These are phyloP conservation scores for Acipenser ruthenus DNA, from an alignment of 2,797 vertebrate genomes.

Conservation along the genomic window DNA sequence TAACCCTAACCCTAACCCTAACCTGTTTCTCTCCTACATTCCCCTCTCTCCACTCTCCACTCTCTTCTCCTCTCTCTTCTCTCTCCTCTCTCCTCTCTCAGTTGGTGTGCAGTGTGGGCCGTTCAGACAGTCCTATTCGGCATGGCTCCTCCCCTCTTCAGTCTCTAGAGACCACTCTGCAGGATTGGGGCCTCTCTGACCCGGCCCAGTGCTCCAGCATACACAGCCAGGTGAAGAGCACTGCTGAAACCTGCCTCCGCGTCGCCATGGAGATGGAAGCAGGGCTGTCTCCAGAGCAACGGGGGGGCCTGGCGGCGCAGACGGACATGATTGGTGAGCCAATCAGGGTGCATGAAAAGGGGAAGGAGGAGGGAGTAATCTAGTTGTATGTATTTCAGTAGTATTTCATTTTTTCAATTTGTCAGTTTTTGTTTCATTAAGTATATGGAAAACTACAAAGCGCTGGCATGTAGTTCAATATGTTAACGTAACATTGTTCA, in stretches of 20 bases:
- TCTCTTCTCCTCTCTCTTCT: not conserved
- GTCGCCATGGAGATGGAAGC: slow-evolving; percentile 51
- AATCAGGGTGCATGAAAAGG: not conserved
- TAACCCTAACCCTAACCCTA: no score
- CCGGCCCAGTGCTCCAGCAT: slow-evolving; percentile 34
- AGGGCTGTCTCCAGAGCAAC: slow-evolving; percentile 41
- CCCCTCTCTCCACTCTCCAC: no score
- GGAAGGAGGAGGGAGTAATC: no score
- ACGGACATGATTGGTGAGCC: slow-evolving; percentile 60
- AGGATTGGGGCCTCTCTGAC: slow-evolving; percentile 47
- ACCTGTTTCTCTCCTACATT: no score
- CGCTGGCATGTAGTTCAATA: no score
- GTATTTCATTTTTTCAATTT: no score
- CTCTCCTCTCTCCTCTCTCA: slow-evolving; percentile 22
- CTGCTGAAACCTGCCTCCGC: slow-evolving; percentile 42
- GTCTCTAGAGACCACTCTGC: slow-evolving; percentile 51
- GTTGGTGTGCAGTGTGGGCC: no score
- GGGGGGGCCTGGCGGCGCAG: slow-evolving; percentile 43
- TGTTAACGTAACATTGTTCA: no score
- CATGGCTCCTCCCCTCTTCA: slow-evolving; percentile 46
- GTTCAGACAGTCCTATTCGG: slow-evolving; percentile 40
- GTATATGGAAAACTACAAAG: no score
- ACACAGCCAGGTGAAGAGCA: slow-evolving; percentile 34
- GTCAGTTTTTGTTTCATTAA: no score
- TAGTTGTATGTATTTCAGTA: no score